phyloP scores from a whole-genome alignment of 2,797 vertebrate species.

The Sylvilagus floridanus region DNA sequence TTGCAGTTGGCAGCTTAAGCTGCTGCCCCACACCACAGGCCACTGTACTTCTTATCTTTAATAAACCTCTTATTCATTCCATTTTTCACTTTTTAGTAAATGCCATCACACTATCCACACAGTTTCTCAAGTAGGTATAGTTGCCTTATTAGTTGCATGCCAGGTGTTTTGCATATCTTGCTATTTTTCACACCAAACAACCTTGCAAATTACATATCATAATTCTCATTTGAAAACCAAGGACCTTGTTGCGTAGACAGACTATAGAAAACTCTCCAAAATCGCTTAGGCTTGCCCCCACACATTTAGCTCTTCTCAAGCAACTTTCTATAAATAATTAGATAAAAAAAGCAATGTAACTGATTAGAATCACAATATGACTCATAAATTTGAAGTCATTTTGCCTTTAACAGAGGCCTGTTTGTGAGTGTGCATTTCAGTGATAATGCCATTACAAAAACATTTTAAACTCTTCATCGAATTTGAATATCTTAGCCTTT shows the following conservation, averaged over 20 bases:
- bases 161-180: neutral
- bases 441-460: conserved; percentile 22
- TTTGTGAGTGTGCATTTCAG: conserved; percentile 5
- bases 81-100: neutral
- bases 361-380: conserved; percentile 6
- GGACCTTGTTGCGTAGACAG: neutral
- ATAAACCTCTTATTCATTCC: neutral
- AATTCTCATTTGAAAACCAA: neutral
- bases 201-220: neutral
- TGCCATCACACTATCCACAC: neutral
- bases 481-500: neutral
- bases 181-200: neutral
- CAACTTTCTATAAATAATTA: neutral
- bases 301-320: neutral
- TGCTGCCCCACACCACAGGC: too few relatives aligned
- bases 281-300: neutral
- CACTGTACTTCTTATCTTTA: neutral
- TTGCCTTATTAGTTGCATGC: neutral
- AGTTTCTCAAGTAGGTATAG: conserved; percentile 5
- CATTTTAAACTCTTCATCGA: neutral
- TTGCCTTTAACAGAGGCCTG: neutral
- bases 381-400: neutral
- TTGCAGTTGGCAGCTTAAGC: too few relatives aligned
- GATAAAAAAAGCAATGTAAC: neutral
- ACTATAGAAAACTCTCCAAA: neutral